Evolutionary conservation across 2,113 vertebrate genomes (phyloP), one percentile per base, ranked within the genome.

Genomic region (Onychorhynchus coronatus): DNA sequence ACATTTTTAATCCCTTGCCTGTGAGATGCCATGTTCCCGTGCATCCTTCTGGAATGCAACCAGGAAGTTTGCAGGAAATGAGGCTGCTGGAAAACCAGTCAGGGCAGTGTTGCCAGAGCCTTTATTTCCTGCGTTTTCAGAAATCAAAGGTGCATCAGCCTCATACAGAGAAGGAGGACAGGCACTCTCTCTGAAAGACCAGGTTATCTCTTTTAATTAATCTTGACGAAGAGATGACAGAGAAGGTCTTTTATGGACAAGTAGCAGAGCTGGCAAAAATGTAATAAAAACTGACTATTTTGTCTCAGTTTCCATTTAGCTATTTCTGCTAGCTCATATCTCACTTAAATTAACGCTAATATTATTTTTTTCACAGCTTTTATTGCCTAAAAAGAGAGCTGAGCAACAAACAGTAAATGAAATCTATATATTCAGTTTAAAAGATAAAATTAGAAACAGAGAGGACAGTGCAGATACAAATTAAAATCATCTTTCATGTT

Each of bases 391-490:
- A 73, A 41, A 88, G 58, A 44, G 46, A 91, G n/a, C 9, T 16
- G 49, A 85, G 71, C 53, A 90, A 73, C 31, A 41, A 90, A 44
- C 31, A 85, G 66, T 33, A 92, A 96, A 91, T 87, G 23, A 95
- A 95, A 89, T 80, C 67, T 63, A 70, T 91, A 70, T 68, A 88
- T 92, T 94, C 70, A 49, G 6, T 14, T 77, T 73, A 70, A 62
- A 90, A 92, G 42, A 80, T 63, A 96, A 92, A 92, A 81, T 91
- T 91, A 93, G 67, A 90, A 88, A 77, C 37, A 53, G 59, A 63
- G 7, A 83, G 8, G 39, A 73, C 9, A 84, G 35, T 2, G 1
- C 16, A 70, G 71, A 70, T 55, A 74, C 24, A 95, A 89, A 96
- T 93, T 84, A 86, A 95, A 77, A 88, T 70, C 76, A 65, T 92